Evolutionary conservation across 2,888 invertebrate species (phyloP).

Genomic region (Aporophyla lueneburgensis): DNA sequence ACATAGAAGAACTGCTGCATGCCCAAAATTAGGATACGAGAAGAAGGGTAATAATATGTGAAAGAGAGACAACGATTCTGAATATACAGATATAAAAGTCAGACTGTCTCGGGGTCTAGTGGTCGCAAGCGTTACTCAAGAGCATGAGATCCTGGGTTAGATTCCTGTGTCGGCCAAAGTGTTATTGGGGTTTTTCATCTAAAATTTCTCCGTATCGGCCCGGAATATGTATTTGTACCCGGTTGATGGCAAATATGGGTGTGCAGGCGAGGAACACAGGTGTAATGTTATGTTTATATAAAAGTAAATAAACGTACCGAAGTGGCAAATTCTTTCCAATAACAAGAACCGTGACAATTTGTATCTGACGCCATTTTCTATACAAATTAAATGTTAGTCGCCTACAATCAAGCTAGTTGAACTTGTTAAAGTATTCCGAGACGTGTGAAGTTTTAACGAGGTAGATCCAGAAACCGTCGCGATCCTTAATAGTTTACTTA

Average conservation of each 20-base stretch:
- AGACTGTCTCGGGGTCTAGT: background rate
- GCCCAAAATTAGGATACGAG: background rate
- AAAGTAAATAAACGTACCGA: background rate
- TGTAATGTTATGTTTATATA: background rate
- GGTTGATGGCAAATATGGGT: background rate
- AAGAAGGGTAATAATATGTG: background rate
- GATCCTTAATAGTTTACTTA: conserved; percentile 73
- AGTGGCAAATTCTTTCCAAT: conserved; percentile 6
- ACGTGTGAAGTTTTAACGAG: conserved; percentile 84
- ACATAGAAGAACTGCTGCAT: background rate
- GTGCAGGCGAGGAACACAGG: background rate
- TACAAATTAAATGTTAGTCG: conserved; percentile 73
- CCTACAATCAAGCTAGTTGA: conserved; percentile 76
- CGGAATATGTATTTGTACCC: background rate
- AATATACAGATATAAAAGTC: background rate
- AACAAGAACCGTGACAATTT: conserved; percentile 38
- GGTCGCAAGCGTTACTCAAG: background rate
- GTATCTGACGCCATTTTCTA: conserved; percentile 61
- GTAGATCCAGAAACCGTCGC: conserved; percentile 72
- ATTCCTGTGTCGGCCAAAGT: background rate
- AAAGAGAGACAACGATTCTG: background rate
- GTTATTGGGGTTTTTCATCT: background rate
- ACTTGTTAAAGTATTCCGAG: conserved; percentile 79
- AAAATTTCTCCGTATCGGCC: background rate
- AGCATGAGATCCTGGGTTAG: background rate